Percentiles rank a stretch among this genome's conserved stretches.
phyloP scores from a whole-genome alignment of 2,888 invertebrate species.

The Spilarctia lutea region DNA sequence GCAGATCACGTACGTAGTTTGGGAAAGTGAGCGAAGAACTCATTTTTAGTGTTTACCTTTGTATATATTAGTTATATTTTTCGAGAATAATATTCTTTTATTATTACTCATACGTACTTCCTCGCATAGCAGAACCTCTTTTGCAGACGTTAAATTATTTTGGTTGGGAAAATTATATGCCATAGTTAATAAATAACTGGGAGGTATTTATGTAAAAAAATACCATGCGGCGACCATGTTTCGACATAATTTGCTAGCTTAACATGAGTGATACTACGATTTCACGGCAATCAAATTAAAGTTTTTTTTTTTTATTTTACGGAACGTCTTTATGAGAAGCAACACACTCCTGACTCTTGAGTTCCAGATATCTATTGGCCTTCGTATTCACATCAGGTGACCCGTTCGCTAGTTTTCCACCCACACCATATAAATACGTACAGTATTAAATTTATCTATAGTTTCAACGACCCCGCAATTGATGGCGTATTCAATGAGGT shows the following conservation, averaged over 20 bases:
- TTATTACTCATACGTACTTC: not conserved
- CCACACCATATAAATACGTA: not conserved
- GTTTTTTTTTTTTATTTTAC: too few species aligned
- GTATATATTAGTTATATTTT: not conserved
- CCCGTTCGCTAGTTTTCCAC: not conserved
- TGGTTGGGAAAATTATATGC: not conserved
- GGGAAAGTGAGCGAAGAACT: not conserved
- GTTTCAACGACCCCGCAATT: not conserved
- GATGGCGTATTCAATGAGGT: not conserved
- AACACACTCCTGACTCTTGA: too few species aligned
- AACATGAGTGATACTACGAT: too few species aligned
- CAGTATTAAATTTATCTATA: not conserved
- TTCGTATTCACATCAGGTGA: not conserved
- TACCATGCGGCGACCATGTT: too few species aligned
- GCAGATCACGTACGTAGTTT: not conserved
- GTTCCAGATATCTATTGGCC: too few species aligned
- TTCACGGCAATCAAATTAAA: too few species aligned
- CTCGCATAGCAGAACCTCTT: not conserved
- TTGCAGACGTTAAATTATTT: not conserved
- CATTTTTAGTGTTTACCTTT: not conserved
- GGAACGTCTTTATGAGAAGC: too few species aligned
- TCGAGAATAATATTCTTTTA: not conserved
- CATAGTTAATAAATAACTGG: not conserved
- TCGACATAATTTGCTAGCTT: too few species aligned
- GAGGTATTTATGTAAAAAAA: too few species aligned